Percentiles rank a stretch among this genome's conserved stretches.
phyloP scores from a whole-genome alignment of 2,888 invertebrate species.

The Anagyrus pseudococci region DNA sequence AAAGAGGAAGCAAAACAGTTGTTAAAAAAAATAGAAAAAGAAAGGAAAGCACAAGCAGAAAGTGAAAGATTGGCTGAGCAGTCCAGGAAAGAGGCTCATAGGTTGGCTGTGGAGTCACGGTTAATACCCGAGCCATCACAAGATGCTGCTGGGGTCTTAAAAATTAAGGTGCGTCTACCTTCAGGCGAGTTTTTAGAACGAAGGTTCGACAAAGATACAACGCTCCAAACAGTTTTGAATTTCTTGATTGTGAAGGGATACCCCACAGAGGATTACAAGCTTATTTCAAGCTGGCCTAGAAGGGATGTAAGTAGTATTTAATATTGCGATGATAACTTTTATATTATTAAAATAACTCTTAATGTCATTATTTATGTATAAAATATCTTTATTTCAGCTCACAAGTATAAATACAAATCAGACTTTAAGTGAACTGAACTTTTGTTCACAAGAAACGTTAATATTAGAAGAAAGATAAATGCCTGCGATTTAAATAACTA shows the following conservation, averaged over 20 bases:
- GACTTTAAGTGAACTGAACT: slow-evolving; percentile 82
- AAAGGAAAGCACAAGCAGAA: slow-evolving; percentile 77
- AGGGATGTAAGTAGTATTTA: slow-evolving; percentile 94
- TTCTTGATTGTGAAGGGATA: slow-evolving; percentile 89
- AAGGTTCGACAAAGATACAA: slow-evolving; percentile 72
- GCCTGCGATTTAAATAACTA: slow-evolving; percentile 44
- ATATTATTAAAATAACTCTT: background rate
- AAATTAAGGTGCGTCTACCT: slow-evolving; percentile 84
- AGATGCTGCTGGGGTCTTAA: slow-evolving; percentile 68
- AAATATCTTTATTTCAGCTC: slow-evolving; percentile 66
- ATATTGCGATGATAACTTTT: slow-evolving; percentile 4
- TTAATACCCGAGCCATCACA: slow-evolving; percentile 77
- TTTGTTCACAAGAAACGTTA: slow-evolving; percentile 93
- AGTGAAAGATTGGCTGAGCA: slow-evolving; percentile 76
- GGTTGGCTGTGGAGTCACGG: slow-evolving; percentile 69
- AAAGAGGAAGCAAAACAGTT: slow-evolving; percentile 86
- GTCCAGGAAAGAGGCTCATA: slow-evolving; percentile 74
- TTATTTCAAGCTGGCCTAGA: slow-evolving; percentile 92
- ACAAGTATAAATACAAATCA: slow-evolving; percentile 77
- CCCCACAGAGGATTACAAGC: slow-evolving; percentile 86
- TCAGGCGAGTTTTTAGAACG: slow-evolving; percentile 79
- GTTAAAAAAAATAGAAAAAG: slow-evolving; percentile 76
- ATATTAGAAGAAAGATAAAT: slow-evolving; percentile 92
- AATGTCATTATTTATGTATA: background rate
- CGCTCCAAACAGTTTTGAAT: slow-evolving; percentile 79